Conservation (phyloP, 2,888 invertebrate species). For the Chironomus riparius region DNA sequence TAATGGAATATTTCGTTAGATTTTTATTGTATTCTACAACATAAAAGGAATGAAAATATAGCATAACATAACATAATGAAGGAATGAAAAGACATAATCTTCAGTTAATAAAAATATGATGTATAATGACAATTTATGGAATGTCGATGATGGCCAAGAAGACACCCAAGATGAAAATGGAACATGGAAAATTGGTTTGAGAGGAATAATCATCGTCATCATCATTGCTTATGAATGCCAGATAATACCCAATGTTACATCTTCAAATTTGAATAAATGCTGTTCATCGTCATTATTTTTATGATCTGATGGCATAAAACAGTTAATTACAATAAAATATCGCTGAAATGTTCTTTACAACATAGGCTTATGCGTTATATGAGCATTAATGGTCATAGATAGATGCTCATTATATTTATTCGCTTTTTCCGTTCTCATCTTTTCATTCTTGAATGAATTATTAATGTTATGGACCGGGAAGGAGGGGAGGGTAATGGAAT, state of each 20-base stretch:
- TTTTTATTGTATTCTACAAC: constrained; percentile 16
- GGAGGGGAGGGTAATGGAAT: not conserved
- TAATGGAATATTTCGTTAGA: constrained; percentile 22
- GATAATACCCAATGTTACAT: not conserved
- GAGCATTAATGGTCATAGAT: not conserved
- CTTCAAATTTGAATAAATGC: constrained; percentile 26
- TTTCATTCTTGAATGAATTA: not conserved
- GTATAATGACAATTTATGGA: constrained; percentile 26
- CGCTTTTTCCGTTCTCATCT: not conserved
- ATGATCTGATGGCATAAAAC: constrained; percentile 22
- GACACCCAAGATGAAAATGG: not conserved
- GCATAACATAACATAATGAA: not conserved
- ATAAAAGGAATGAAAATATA: not conserved
- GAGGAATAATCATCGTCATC: not conserved
- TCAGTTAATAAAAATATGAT: constrained; percentile 21
- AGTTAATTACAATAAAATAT: constrained; percentile 22
- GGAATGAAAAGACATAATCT: not conserved
- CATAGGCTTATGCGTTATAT: not conserved
- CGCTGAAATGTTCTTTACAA: not conserved
- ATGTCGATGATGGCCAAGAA: constrained; percentile 17
- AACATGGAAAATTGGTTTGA: not conserved
- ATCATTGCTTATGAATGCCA: not conserved
- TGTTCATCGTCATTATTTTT: constrained; percentile 16
- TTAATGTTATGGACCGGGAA: not conserved
- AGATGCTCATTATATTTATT: not conserved